Base-by-base conservation (phyloP, 2,888 invertebrate genomes). In the Euproctis similis region DNA sequence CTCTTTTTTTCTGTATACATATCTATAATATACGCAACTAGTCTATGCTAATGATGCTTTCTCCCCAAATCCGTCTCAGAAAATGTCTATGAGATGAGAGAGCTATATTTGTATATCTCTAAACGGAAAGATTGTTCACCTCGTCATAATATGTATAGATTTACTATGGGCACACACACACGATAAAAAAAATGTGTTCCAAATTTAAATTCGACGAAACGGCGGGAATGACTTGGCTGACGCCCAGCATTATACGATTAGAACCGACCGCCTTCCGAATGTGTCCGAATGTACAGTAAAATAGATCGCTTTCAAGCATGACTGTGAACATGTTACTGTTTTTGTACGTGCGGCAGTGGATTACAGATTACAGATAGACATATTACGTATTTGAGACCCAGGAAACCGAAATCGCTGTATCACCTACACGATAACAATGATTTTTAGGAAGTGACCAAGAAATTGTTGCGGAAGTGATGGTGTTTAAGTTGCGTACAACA, bases 101-200 rank as follows among this genome's bases (percentile, higher is more conserved):
- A n/a, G n/a, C n/a, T n/a, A n/a, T n/a, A n/a, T n/a, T 33, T 36
- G 25, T 38, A 38, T 37, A 34, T 52, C 40, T 48, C 44, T 59
- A 55, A 61, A 63, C 57, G 52, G 48, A 47, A 76, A 81, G 82
- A 81, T 80, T 81, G 71, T 81, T 82, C 80, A 82, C 80, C 81
- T 81, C 77, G 59, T 58, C 61, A 58, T 56, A n/a, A n/a, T n/a
- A n/a, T n/a, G n/a, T n/a, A 59, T 59, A 59, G 58, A 63, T 64
- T 66, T 68, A 68, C 66, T 66, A 71, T 56, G 56, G 45, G 50
- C 48, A 56, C 51, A 59, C n/a, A n/a, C n/a, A n/a, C n/a, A n/a
- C n/a, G n/a, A n/a, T n/a, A 58, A 68, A 74, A 78, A 30, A 80
- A 80, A 70, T 57, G 50, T 60, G 70, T 75, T 69, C 82, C 81